Conservation (phyloP, 2,797 vertebrate genomes). For the Notamacropus eugenii region DNA sequence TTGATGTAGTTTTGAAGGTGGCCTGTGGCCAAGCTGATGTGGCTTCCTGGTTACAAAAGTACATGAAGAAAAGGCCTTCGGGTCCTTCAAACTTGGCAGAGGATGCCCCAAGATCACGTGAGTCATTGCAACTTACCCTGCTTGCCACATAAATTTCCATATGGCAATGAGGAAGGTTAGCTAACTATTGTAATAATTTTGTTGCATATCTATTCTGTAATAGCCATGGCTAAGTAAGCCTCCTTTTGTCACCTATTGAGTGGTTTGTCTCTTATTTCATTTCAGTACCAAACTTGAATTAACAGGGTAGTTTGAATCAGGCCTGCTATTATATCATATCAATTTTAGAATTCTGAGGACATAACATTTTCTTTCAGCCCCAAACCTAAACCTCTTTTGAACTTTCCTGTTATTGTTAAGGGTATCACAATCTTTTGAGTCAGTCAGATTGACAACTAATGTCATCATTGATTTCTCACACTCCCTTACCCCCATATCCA, state of each 20-base stretch:
- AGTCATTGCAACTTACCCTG: background rate
- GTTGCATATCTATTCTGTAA: background rate
- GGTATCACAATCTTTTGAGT: background rate
- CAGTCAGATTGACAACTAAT: background rate
- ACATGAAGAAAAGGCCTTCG: background rate
- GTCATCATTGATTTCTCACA: background rate
- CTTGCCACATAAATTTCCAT: too few species aligned
- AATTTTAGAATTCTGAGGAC: background rate
- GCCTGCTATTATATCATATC: background rate
- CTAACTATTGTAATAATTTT: background rate
- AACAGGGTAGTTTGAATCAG: background rate
- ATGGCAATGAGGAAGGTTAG: background rate
- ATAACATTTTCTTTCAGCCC: background rate
- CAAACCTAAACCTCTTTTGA: background rate
- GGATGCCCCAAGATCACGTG: background rate
- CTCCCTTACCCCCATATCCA: background rate
- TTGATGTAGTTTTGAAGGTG: background rate
- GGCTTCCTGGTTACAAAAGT: background rate
- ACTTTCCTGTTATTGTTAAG: background rate
- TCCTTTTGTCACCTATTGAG: background rate
- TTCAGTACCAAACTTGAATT: background rate
- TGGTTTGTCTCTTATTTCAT: background rate
- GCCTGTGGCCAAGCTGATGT: background rate
- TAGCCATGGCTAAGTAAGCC: background rate
- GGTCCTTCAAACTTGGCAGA: background rate